These are phyloP conservation scores for Nixonia krombeini DNA, from an alignment of 1,140 invertebrate genomes.

Conservation along the genomic window DNA sequence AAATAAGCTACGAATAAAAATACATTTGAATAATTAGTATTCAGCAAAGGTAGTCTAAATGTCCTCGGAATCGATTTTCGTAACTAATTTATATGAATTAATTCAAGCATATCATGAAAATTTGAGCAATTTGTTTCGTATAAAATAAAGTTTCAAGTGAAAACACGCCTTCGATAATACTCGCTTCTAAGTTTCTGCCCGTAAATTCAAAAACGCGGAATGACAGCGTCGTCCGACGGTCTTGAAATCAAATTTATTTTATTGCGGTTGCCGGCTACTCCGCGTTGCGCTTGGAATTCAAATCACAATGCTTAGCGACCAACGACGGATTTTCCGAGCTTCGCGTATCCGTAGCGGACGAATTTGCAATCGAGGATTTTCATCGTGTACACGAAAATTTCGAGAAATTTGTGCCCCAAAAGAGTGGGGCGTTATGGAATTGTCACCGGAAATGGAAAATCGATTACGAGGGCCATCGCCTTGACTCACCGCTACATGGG, in stretches of 20 bases:
- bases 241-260: conserved; percentile 52
- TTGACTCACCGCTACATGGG: conserved; percentile 5
- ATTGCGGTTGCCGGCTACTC: conserved; percentile 4
- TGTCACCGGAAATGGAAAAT: conserved; percentile 18
- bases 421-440: conserved; percentile 16
- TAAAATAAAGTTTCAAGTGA: too few relatives aligned
- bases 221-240: conserved; percentile 32
- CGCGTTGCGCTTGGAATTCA: conserved; percentile 13
- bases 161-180: conserved; percentile 42
- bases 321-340: not conserved
- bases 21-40: too few relatives aligned
- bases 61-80: too few relatives aligned
- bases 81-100: too few relatives aligned
- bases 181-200: conserved; percentile 21
- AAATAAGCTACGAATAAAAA: too few relatives aligned
- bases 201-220: conserved; percentile 32
- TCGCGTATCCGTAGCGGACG: not conserved
- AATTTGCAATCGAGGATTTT: not conserved
- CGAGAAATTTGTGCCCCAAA: not conserved
- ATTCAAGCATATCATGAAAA: too few relatives aligned
- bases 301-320: conserved; percentile 1
- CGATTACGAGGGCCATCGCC: conserved; percentile 20
- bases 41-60: too few relatives aligned
- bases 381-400: conserved; percentile 4
- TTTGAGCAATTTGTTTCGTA: too few relatives aligned